Conservation (phyloP, 2,797 vertebrate species). For the Oreonectes daqikongensis region DNA sequence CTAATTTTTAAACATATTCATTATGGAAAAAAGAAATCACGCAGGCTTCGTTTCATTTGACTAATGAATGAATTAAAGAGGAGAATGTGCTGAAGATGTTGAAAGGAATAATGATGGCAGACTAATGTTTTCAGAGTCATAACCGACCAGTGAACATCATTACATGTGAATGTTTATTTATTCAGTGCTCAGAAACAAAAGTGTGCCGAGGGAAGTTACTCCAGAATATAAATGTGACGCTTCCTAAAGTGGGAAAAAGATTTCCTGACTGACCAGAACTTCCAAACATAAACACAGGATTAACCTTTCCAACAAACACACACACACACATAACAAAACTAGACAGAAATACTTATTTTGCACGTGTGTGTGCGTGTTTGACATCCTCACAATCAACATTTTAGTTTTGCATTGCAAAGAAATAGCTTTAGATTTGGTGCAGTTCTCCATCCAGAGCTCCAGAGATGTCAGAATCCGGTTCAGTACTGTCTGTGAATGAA, state of each 20-base stretch:
- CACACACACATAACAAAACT: not conserved
- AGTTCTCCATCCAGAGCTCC: too few relatives aligned
- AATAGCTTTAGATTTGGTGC: too few relatives aligned
- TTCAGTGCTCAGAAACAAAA: slow-evolving; percentile 78
- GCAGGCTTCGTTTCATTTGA: slow-evolving; percentile 3
- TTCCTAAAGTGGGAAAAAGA: slow-evolving; percentile 82
- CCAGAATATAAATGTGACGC: slow-evolving; percentile 75
- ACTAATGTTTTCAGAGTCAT: slow-evolving; percentile 34
- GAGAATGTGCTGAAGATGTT: slow-evolving; percentile 2
- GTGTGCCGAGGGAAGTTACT: slow-evolving; percentile 71
- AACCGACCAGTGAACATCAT: slow-evolving; percentile 20
- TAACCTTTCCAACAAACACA: not conserved
- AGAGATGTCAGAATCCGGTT: too few relatives aligned
- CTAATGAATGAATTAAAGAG: slow-evolving; percentile 37
- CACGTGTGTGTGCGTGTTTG: too few relatives aligned
- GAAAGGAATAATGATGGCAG: slow-evolving; percentile 35
- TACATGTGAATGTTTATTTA: slow-evolving; percentile 70
- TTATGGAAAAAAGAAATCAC: not conserved
- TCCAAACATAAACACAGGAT: not conserved
- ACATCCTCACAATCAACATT: too few relatives aligned
- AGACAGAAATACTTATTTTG: too few relatives aligned
- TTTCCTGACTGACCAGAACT: slow-evolving; percentile 67
- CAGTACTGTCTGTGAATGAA: too few relatives aligned
- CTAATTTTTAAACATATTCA: too few relatives aligned
- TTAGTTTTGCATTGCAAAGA: too few relatives aligned